A percentile compares a stretch with the other conserved stretches of the same genome.
These are phyloP conservation scores for Petrocephalus microphthalmus DNA, from an alignment of 2,113 vertebrate genomes.

Conservation along the genomic window DNA sequence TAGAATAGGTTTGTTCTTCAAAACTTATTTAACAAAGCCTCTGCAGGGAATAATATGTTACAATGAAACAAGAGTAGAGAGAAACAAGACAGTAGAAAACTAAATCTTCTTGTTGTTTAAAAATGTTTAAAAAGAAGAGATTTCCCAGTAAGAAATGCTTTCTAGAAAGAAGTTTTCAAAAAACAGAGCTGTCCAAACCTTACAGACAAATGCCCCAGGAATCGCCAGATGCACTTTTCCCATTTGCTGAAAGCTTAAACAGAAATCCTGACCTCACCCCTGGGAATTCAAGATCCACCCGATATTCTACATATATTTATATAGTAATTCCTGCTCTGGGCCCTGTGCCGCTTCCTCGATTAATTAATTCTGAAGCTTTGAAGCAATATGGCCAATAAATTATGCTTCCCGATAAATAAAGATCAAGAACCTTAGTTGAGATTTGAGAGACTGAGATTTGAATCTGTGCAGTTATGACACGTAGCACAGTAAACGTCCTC, in stretches of 20 bases:
- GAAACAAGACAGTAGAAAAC: background rate
- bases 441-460: background rate
- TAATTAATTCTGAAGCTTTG: background rate
- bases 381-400: background rate
- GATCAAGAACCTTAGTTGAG: background rate
- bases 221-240: background rate
- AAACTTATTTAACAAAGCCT: background rate
- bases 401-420: background rate
- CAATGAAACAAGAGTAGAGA: background rate
- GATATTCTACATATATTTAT: background rate
- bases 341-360: background rate
- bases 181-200: background rate
- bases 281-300: background rate
- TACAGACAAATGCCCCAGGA: background rate
- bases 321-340: background rate
- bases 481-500: background rate
- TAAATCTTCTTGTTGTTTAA: background rate
- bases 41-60: background rate
- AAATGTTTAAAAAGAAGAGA: background rate
- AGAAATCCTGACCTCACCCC: background rate
- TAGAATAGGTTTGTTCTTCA: background rate
- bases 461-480: background rate
- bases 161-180: background rate
- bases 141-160: background rate
- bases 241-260: background rate